A percentile compares a stretch with the other conserved stretches of the same genome.
phyloP scores from a whole-genome alignment of 2,888 invertebrate species.

The Anthophora plumipes region DNA sequence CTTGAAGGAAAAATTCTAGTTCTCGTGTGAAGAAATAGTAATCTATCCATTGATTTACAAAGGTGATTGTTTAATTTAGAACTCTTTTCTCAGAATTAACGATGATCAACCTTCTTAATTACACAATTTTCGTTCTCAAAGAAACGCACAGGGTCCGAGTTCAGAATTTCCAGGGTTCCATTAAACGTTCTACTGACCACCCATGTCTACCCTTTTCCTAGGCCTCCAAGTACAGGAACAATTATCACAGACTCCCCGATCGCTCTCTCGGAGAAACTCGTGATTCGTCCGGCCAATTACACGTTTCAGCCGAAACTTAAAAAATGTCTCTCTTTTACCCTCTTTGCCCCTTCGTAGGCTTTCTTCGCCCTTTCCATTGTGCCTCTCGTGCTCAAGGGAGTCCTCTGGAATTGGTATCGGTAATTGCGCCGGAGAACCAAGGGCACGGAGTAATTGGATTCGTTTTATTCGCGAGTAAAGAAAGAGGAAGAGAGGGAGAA shows the following conservation, averaged over 20 bases:
- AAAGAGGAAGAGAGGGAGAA: no score
- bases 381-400: conserved; percentile 3
- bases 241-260: background rate
- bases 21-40: no score
- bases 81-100: no score
- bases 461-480: conserved; percentile 12
- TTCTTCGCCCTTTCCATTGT: background rate
- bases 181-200: background rate
- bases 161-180: background rate
- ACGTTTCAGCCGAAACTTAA: background rate
- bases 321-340: conserved; percentile 1
- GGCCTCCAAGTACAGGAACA: background rate
- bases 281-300: conserved; percentile 25
- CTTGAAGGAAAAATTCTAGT: no score
- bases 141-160: background rate
- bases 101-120: background rate
- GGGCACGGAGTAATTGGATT: conserved; percentile 26
- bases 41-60: no score
- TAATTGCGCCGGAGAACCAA: conserved; percentile 15
- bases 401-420: conserved; percentile 26
- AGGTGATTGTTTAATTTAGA: no score
- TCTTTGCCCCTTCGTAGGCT: background rate
- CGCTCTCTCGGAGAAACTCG: background rate
- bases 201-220: background rate
- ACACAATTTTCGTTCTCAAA: background rate